Evolutionary conservation across 2,888 invertebrate genomes (phyloP).

Genomic region (Calephelis perditalis): DNA sequence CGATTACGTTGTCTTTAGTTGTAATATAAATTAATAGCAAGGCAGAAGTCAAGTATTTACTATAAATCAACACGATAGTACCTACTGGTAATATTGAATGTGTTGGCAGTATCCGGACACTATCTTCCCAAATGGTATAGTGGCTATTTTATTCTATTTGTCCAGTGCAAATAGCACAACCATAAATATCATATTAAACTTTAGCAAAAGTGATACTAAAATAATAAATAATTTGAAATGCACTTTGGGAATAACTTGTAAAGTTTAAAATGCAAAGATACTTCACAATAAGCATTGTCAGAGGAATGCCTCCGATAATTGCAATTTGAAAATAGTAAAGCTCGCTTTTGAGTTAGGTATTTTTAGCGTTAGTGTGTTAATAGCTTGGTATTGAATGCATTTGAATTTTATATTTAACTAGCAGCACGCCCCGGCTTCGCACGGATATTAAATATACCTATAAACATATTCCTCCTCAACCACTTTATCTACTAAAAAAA

Average conservation of each 20-base stretch:
- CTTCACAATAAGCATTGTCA: not conserved
- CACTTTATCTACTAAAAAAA: too few relatives aligned
- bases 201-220: not conserved
- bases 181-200: not conserved
- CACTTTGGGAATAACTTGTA: not conserved
- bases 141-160: not conserved
- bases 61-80: too few relatives aligned
- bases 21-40: too few relatives aligned
- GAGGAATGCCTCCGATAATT: slow-evolving; percentile 8
- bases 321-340: slow-evolving; percentile 3
- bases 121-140: not conserved
- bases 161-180: not conserved
- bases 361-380: not conserved
- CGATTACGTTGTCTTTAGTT: too few relatives aligned
- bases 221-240: not conserved
- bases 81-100: too few relatives aligned
- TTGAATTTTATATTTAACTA: too few relatives aligned
- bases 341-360: not conserved
- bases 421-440: too few relatives aligned
- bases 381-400: too few relatives aligned
- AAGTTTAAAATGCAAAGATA: not conserved
- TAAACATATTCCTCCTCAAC: too few relatives aligned
- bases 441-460: too few relatives aligned
- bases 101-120: not conserved
- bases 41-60: too few relatives aligned